Percentiles rank a stretch among this genome's conserved stretches.
Evolutionary conservation across 2,113 vertebrate genomes (phyloP).

Genomic region (Podarcis cretensis): DNA sequence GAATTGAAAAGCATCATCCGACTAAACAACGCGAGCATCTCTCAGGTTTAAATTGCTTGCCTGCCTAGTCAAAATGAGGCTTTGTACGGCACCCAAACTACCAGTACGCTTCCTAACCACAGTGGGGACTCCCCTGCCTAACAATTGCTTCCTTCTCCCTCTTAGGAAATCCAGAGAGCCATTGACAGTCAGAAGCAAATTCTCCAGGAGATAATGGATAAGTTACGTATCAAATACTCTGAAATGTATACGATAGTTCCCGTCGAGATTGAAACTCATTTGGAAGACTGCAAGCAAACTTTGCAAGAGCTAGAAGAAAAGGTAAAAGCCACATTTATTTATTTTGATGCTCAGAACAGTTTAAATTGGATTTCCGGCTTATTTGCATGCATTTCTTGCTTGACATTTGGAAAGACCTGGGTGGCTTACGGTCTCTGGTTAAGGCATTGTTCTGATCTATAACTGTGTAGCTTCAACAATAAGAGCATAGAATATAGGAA

Average conservation of each 20-base stretch:
- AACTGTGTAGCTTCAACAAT: neutral
- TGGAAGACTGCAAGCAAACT: conserved; percentile 81
- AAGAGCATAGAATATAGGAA: too few relatives aligned
- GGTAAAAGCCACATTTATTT: conserved; percentile 75
- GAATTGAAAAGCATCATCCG: conserved; percentile 64
- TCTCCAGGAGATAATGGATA: conserved; percentile 82
- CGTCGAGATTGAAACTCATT: conserved; percentile 76
- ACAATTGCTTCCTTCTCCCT: conserved; percentile 33
- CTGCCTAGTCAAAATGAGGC: conserved; percentile 36
- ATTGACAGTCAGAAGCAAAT: conserved; percentile 81
- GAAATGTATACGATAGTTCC: conserved; percentile 82
- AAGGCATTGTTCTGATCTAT: neutral
- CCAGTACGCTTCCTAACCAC: conserved; percentile 37
- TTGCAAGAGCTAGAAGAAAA: conserved; percentile 84
- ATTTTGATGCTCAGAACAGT: neutral
- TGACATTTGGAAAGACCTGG: neutral
- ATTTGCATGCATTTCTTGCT: neutral
- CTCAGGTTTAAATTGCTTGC: conserved; percentile 51
- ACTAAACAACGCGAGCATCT: conserved; percentile 55
- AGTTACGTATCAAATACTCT: conserved; percentile 83
- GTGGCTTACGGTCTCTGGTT: neutral
- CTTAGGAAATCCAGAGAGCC: conserved; percentile 83
- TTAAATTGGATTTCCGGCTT: neutral
- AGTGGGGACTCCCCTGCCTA: neutral
- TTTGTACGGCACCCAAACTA: conserved; percentile 45